phyloP scores from a whole-genome alignment of 2,888 invertebrate genomes.

The Sepiola atlantica region DNA sequence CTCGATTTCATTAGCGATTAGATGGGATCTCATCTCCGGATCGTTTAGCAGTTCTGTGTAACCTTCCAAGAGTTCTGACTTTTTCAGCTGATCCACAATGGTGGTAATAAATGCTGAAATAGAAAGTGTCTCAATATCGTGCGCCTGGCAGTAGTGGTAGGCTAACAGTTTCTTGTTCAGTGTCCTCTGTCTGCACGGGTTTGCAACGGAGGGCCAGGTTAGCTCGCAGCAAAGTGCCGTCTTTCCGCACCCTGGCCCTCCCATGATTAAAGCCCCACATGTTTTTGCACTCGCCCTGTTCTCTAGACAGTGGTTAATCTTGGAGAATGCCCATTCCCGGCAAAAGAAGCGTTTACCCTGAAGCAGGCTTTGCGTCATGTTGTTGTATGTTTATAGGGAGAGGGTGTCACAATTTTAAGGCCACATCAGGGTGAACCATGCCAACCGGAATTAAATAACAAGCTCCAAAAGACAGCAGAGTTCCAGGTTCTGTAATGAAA shows the following conservation, averaged over 20 bases:
- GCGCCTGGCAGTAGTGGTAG: conserved; percentile 84
- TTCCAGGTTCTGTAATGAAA: neutral
- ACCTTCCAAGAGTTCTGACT: conserved; percentile 64
- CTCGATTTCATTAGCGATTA: conserved; percentile 86
- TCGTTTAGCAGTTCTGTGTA: conserved; percentile 78
- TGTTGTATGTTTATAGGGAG: conserved; percentile 51
- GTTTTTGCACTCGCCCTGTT: conserved; percentile 84
- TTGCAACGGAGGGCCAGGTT: conserved; percentile 81
- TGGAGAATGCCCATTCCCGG: conserved; percentile 96
- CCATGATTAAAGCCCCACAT: conserved; percentile 90
- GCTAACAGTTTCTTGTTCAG: conserved; percentile 87
- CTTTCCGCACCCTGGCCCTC: conserved; percentile 95
- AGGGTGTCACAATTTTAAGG: neutral
- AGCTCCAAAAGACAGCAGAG: neutral
- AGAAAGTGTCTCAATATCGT: conserved; percentile 81
- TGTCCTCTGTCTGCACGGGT: conserved; percentile 73
- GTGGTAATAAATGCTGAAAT: conserved; percentile 85
- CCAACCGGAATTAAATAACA: neutral
- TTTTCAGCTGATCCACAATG: conserved; percentile 81
- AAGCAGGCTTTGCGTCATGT: conserved; percentile 70
- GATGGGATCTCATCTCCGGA: conserved; percentile 80
- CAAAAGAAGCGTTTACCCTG: conserved; percentile 82
- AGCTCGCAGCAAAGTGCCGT: conserved; percentile 78
- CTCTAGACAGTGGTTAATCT: conserved; percentile 92
- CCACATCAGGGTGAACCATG: neutral